Evolutionary conservation across 2,113 vertebrate species (phyloP), one percentile per base, ranked within the genome.

Genomic region (Apeltes quadracus): DNA sequence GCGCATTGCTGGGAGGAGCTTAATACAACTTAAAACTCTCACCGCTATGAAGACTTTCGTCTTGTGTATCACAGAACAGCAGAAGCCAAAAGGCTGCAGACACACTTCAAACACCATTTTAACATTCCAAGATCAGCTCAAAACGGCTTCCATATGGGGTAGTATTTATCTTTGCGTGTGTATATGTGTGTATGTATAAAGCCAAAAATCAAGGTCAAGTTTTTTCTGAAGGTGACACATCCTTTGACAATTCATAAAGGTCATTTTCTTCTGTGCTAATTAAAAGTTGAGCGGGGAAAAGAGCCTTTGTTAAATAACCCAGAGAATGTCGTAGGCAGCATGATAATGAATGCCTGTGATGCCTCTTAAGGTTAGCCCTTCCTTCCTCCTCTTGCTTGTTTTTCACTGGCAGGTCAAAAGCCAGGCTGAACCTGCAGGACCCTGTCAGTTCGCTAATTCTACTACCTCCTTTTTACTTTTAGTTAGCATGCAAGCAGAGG

Each of bases 301-400:
- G 65, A 82, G 75, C 66, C 76, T 76, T 78, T 61, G 76, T 85
- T 84, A 89, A 92, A 93, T 90, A 90, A 89, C 76, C 67, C 53
- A 32, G 64, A 65, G 75, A 88, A 88, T 88, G 85, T 73, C 84
- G 89, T 57, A 80, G 71, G 69, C 78, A 55, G 82, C 76, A 53
- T 81, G 81, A 77, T 91, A 90, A 93, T 90, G 87, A 92, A 72
- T 72, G 67, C 32, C 38, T 79, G 75, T 59, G 79, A 80, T 76
- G 75, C 67, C 62, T 86, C 81, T 72, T 75, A 84, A 85, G 86
- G 80, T 87, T 85, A 87, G 61, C 51, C 64, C 64, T 61, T 83
- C 77, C 58, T 51, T 81, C 74, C 77, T 79, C 62, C 43, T 77
- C 70, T 36, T 13, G 34, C 48, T 39, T 61, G 70, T 63, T 78